Evolutionary conservation across 2,888 invertebrate genomes (phyloP).

Genomic region (Drosophila melanosoma): DNA sequence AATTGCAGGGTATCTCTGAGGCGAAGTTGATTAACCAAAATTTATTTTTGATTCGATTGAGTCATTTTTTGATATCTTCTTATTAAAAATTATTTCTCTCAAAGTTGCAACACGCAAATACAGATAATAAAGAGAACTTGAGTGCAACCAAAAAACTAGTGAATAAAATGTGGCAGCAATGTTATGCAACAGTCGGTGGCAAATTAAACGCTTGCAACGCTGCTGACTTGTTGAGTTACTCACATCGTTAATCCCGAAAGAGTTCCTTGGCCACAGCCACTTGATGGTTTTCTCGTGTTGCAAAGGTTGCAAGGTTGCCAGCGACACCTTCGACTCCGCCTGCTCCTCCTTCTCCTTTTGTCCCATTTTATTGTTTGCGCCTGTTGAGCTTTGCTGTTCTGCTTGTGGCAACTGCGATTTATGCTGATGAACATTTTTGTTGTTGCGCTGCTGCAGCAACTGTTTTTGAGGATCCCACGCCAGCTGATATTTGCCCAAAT

Average conservation of each 20-base stretch:
- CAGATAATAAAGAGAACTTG: not conserved
- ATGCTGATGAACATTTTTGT: slow-evolving; percentile 63
- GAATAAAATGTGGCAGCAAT: not conserved
- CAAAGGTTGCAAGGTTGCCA: not conserved
- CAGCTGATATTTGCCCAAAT: slow-evolving; percentile 45
- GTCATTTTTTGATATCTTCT: not conserved
- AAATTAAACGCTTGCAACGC: not conserved
- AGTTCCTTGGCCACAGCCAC: not conserved
- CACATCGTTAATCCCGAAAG: slow-evolving; percentile 13
- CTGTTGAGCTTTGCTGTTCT: slow-evolving; percentile 9
- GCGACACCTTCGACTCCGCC: not conserved
- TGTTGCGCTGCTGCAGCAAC: slow-evolving; percentile 6
- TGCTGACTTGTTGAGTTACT: slow-evolving; percentile 1
- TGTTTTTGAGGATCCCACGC: slow-evolving; percentile 56
- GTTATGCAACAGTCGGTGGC: not conserved
- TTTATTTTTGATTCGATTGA: not conserved
- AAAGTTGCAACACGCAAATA: not conserved
- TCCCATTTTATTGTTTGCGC: slow-evolving; percentile 7
- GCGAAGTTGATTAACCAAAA: not conserved
- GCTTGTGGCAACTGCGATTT: slow-evolving; percentile 51
- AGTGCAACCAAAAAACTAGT: not conserved
- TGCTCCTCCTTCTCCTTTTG: not conserved
- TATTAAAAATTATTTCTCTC: not conserved
- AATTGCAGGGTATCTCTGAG: not conserved
- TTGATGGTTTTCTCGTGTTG: slow-evolving; percentile 6